phyloP scores from a whole-genome alignment of 2,113 vertebrate genomes.

The Phocoena phocoena region DNA sequence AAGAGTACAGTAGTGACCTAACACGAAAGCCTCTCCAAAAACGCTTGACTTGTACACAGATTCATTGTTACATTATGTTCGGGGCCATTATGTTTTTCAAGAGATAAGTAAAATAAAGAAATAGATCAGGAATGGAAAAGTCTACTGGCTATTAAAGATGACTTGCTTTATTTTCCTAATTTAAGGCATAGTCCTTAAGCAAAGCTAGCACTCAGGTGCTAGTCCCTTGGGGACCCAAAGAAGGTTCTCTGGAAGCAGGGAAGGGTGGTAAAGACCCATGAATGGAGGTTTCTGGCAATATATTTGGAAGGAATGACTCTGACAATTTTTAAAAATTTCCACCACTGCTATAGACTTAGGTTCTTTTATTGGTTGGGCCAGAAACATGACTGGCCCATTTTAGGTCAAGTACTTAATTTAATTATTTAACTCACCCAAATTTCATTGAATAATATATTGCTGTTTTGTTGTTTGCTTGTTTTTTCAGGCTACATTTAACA shows the following conservation, averaged over 20 bases:
- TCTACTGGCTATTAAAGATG: background rate
- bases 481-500: constrained; percentile 6
- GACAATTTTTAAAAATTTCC: background rate
- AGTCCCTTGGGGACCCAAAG: background rate
- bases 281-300: background rate
- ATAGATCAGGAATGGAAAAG: background rate
- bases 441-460: background rate
- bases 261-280: background rate
- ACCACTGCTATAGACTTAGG: background rate
- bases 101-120: constrained; percentile 16
- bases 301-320: background rate
- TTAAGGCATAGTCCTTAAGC: background rate
- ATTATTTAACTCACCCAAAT: background rate
- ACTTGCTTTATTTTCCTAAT: constrained; percentile 17
- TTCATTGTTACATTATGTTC: background rate
- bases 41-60: constrained; percentile 38
- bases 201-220: background rate
- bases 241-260: background rate
- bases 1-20: constrained; percentile 27
- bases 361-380: background rate
- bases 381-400: background rate
- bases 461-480: background rate
- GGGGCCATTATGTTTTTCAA: background rate
- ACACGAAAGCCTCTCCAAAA: constrained; percentile 52
- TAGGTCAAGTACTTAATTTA: background rate